Evolutionary conservation across 2,113 vertebrate species (phyloP).

Genomic region (Corythaixoides concolor): DNA sequence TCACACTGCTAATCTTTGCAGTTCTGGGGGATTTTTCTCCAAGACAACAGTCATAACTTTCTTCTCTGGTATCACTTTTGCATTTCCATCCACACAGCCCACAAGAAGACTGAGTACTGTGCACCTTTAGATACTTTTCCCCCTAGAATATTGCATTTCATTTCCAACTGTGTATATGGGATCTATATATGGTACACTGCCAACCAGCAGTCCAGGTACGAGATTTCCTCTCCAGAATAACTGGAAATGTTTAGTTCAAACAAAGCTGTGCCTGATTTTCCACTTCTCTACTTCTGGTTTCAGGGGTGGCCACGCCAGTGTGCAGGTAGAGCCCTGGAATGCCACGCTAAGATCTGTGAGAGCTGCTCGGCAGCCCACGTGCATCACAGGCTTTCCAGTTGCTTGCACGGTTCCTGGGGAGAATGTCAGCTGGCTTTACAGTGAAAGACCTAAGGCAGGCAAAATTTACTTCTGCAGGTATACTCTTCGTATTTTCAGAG

Average conservation of each 20-base stretch:
- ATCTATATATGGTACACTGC: not conserved
- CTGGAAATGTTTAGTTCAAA: not conserved
- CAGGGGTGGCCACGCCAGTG: rapidly evolving
- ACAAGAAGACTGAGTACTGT: rapidly evolving
- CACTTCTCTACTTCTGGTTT: not conserved
- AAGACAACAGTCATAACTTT: not conserved
- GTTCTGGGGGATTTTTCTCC: not conserved
- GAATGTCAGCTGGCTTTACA: not conserved
- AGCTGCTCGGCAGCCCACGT: not conserved
- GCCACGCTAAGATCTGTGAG: not conserved
- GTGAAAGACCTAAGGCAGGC: not conserved
- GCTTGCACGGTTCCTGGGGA: not conserved
- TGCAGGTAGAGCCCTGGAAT: not conserved
- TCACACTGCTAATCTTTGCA: not conserved
- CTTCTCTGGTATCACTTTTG: not conserved
- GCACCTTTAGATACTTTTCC: not conserved
- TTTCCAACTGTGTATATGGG: not conserved
- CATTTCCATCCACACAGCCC: not conserved
- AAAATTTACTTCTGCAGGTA: not conserved
- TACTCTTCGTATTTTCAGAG: not conserved
- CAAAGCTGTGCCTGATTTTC: not conserved
- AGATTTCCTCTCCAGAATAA: not conserved
- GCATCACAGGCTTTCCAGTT: rapidly evolving
- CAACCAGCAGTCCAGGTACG: not conserved
- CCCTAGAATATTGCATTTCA: not conserved